Evolutionary conservation across 2,888 invertebrate genomes (phyloP), one percentile per base, ranked within the genome.

Genomic region (Leptopilina myrica): DNA sequence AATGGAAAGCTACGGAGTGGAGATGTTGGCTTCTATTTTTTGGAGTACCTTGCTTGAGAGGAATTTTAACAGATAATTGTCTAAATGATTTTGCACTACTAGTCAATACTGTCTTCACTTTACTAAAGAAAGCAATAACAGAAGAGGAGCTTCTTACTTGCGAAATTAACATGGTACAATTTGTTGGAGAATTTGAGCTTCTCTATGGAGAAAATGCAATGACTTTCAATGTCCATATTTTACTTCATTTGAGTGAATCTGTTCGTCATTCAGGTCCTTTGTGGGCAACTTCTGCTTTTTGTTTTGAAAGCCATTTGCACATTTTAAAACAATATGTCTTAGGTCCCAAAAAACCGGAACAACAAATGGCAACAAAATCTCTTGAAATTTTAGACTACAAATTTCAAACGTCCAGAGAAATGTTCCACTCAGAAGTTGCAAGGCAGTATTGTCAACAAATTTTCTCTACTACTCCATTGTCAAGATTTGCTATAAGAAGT

Each of bases 191-290:
- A n/a, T 82, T 78, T 76, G 78, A 84, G 76, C 62, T 43, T 9
- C 46, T 78, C 11, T 85, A 82, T 65, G 80, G 81, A 46, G 77
- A 46, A 15, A 66, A 66, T 40, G 20, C 20, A 20, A 83, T 85
- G 78, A 85, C 85, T 9, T 85, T 80, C 56, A 85, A 84, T 69
- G 67, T 85, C 11, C 82, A 83, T 67, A 56, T 67, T 14, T n/a
- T 85, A n/a, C 40, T 82, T 5, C 83, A 85, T 76, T n/a, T 80
- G 11, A 64, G 75, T 14, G 73, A 82, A 62, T 80, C 81, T n/a
- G 82, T 84, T 33, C 26, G 79, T n/a, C 20, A 20, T 20, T 20
- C 20, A 20, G 20, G 20, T 20, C 20, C 66, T 78, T 73, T 84
- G n/a, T 84, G 79, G 78, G 64, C 78, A 9, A 85, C 79, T 49